Evolutionary conservation across 2,888 invertebrate species (phyloP).

Genomic region (Andrena haemorrhoa): DNA sequence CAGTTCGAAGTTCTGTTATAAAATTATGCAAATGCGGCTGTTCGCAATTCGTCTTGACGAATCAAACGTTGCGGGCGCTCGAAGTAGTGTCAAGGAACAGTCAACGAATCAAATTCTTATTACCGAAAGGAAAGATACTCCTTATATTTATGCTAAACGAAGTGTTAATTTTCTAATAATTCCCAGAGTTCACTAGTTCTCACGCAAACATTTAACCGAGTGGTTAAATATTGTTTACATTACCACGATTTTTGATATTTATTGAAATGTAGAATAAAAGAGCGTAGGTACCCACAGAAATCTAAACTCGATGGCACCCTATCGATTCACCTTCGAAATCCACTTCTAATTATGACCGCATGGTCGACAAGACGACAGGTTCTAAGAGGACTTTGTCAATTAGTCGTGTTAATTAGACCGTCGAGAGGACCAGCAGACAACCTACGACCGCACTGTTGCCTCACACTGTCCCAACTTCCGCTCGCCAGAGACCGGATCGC

Average conservation of each 20-base stretch:
- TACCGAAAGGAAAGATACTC: too few relatives aligned
- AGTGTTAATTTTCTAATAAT: too few relatives aligned
- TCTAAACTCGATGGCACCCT: constrained; percentile 12
- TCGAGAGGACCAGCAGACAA: constrained; percentile 61
- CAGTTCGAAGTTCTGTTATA: constrained; percentile 15
- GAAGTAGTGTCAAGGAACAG: too few relatives aligned
- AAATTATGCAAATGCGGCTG: constrained; percentile 15
- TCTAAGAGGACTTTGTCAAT: constrained; percentile 72
- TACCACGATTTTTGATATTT: background rate
- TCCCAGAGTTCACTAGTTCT: background rate
- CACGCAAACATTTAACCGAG: background rate
- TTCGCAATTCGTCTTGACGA: constrained; percentile 19
- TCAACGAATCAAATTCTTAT: too few relatives aligned
- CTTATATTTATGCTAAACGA: too few relatives aligned
- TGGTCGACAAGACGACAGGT: constrained; percentile 60
- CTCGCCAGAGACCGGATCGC: constrained; percentile 59
- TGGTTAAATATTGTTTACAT: background rate
- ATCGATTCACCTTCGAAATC: constrained; percentile 39
- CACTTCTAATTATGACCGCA: constrained; percentile 59
- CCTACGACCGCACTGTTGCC: constrained; percentile 63
- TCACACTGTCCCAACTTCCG: constrained; percentile 65
- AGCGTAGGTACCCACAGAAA: background rate
- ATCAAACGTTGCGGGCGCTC: background rate
- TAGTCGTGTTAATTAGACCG: constrained; percentile 72
- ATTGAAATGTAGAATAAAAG: background rate